Evolutionary conservation across 2,797 vertebrate species (phyloP).

Genomic region (Neosilurus mollespiculum): DNA sequence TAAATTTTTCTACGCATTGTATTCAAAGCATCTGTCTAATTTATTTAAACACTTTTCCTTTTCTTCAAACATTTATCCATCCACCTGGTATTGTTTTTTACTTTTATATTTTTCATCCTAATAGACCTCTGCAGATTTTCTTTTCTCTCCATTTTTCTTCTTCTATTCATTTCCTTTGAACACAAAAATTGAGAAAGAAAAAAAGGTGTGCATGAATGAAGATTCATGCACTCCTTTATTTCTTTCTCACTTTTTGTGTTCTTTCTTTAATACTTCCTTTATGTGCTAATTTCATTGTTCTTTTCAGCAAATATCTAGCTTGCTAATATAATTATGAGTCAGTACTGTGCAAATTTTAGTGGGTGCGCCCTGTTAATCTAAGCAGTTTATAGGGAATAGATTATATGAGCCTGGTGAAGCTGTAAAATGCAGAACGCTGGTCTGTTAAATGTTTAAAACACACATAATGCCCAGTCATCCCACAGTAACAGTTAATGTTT

Average conservation of each 20-base stretch:
- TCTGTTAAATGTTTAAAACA: constrained; percentile 56
- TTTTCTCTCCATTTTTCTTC: background rate
- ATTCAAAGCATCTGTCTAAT: background rate
- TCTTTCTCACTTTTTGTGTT: background rate
- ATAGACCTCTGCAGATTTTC: background rate
- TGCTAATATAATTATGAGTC: background rate
- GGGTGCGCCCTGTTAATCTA: background rate
- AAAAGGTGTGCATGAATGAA: too few relatives aligned
- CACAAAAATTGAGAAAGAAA: too few relatives aligned
- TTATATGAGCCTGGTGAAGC: constrained; percentile 4
- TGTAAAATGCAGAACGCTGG: background rate
- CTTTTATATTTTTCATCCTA: background rate
- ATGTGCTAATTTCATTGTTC: background rate
- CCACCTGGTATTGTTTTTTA: background rate
- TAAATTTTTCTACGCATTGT: background rate
- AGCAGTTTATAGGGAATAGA: constrained; percentile 12
- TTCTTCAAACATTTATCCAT: background rate
- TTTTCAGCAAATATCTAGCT: background rate
- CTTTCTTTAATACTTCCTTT: background rate
- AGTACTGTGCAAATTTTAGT: background rate
- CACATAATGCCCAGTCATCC: constrained; percentile 54
- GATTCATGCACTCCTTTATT: background rate
- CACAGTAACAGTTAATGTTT: constrained; percentile 36
- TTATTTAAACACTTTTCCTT: background rate
- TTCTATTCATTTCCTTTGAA: background rate